Percentiles rank a stretch among this genome's conserved stretches.
phyloP scores from a whole-genome alignment of 2,797 vertebrate genomes.

The Chiroxiphia lanceolata region DNA sequence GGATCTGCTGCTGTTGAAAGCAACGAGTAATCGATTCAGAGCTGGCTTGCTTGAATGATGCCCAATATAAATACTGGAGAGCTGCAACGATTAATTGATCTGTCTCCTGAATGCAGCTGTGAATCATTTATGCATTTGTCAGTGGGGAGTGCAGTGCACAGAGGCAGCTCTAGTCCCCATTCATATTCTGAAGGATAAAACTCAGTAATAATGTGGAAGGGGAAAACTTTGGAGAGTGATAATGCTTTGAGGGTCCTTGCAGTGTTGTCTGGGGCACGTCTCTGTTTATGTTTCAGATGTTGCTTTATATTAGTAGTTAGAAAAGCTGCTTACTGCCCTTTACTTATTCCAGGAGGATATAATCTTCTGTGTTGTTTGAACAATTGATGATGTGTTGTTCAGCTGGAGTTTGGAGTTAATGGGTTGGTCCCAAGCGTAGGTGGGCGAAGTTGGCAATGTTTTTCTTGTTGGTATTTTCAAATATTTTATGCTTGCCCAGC shows the following conservation, averaged over 20 bases:
- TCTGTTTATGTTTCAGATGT: not conserved
- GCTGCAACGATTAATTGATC: conserved; percentile 68
- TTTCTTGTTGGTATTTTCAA: conserved; percentile 32
- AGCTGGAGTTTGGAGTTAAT: conserved; percentile 38
- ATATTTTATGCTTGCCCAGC: conserved; percentile 44
- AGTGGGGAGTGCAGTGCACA: conserved; percentile 37
- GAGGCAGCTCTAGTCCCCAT: not conserved
- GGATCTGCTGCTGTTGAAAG: conserved; percentile 55
- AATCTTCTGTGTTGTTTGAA: conserved; percentile 1
- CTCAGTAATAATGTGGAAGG: not conserved
- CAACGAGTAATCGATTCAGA: conserved; percentile 24
- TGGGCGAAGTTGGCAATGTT: conserved; percentile 20
- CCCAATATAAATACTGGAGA: conserved; percentile 60
- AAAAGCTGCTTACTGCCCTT: conserved; percentile 3
- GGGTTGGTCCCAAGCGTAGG: conserved; percentile 33
- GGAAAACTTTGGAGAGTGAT: conserved; percentile 5
- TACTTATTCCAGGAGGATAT: not conserved
- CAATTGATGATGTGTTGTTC: conserved; percentile 22
- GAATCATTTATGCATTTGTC: conserved; percentile 66
- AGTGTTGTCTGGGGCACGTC: not conserved
- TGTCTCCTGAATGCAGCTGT: conserved; percentile 48
- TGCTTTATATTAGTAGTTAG: not conserved
- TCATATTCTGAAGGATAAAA: conserved; percentile 37
- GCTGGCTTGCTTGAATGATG: conserved; percentile 55
- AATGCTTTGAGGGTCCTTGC: conserved; percentile 3